Evolutionary conservation across 2,113 vertebrate species (phyloP), one percentile per base, ranked within the genome.

Genomic region (Sylvicapra grimmia): DNA sequence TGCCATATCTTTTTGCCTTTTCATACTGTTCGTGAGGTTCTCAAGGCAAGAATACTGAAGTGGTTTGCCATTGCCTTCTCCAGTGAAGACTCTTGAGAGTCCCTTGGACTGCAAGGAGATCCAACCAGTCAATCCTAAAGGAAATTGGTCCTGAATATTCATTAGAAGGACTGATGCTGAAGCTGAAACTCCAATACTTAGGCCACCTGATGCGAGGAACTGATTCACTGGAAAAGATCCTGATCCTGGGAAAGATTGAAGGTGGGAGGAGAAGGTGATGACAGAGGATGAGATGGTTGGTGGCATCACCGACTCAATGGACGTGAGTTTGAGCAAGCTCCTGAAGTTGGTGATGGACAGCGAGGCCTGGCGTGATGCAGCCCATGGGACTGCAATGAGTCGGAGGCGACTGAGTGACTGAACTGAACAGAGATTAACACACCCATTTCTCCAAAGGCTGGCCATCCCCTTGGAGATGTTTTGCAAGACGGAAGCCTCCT

Each of bases 351-450:
- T 23, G 68, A 40, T 72, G n/a, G 68, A 23, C 65, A 23, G 65
- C 2, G 4, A 36, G 18, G 19, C 68, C 68, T 72, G n/a, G 10
- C 21, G 1, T 23, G 68, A 0, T 40, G n/a, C 4, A 21, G 68
- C 10, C 68, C 10, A 40, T 12, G 68, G 19, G 19, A 10, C 11
- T 0, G 10, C 68, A 23, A 9, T 18, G 68, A 40, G 19, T 72
- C 3, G 5, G n/a, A 72, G n/a, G n/a, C 0, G 3, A 23, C 68
- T 23, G 65, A 36, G 68, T 2, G 5, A 12, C 68, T 40, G n/a
- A 23, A 23, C n/a, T 72, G 65, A 72, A 23, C 19, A 2, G 68
- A 40, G n/a, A 40, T 23, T 6, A 12, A 40, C n/a, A 23, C 5
- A 23, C n/a, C 5, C 21, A 3, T 12, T 23, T 72, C n/a, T 40